Percentiles rank a stretch among this genome's conserved stretches.
These are phyloP conservation scores for Oncorhynchus masou DNA, from an alignment of 2,113 vertebrate genomes.

Conservation along the genomic window DNA sequence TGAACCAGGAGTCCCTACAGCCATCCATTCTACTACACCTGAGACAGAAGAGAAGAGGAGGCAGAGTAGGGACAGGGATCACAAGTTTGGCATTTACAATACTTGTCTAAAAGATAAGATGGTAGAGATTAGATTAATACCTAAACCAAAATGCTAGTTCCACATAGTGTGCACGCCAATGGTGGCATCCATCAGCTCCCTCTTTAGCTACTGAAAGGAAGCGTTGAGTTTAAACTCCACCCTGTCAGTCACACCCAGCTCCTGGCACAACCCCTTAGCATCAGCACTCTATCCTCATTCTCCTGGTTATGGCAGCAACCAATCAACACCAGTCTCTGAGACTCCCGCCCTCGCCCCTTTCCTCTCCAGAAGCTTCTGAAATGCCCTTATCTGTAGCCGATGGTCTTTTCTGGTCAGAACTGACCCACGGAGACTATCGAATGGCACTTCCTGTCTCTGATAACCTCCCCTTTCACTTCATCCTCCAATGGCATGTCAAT, in stretches of 20 bases:
- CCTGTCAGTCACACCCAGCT: constrained; percentile 73
- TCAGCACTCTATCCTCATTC: constrained; percentile 83
- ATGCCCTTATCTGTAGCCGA: constrained; percentile 86
- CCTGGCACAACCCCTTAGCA: constrained; percentile 79
- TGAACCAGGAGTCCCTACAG: constrained; percentile 92
- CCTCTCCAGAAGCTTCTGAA: constrained; percentile 78
- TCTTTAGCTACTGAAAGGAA: constrained; percentile 87
- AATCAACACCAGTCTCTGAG: constrained; percentile 82
- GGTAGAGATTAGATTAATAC: constrained; percentile 56
- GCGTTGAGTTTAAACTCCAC: constrained; percentile 89
- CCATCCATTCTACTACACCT: constrained; percentile 98
- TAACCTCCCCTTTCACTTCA: constrained; percentile 54
- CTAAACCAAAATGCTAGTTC: constrained; percentile 96
- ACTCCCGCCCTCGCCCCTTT: constrained; percentile 51
- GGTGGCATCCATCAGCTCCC: constrained; percentile 79
- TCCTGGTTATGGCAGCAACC: constrained; percentile 90
- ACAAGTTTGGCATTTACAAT: too few species aligned
- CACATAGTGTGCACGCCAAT: constrained; percentile 95
- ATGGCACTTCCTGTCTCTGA: constrained; percentile 57
- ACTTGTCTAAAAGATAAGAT: too few species aligned
- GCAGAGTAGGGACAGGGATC: too few species aligned
- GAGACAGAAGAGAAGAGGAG: not conserved
- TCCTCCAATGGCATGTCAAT: constrained; percentile 80
- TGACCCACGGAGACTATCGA: constrained; percentile 86
- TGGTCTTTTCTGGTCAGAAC: constrained; percentile 94